Evolutionary conservation across 2,113 vertebrate species (phyloP).

Genomic region (Cisticola juncidis): DNA sequence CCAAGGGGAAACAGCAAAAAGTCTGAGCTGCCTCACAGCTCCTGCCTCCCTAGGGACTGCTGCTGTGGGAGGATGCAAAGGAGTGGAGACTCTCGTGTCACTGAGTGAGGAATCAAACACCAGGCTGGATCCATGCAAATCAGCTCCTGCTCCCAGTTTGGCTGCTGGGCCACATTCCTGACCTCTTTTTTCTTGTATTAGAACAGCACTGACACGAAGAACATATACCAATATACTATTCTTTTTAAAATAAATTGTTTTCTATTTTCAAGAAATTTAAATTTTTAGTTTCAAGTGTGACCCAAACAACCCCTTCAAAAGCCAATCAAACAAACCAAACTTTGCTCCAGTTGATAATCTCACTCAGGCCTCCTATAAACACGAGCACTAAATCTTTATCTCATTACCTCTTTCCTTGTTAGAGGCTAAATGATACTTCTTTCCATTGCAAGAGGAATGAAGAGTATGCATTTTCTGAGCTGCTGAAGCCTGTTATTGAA

Average conservation of each 20-base stretch:
- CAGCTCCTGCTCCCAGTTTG: neutral
- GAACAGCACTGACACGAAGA: neutral
- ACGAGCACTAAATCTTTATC: slow-evolving; percentile 63
- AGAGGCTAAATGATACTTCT: slow-evolving; percentile 67
- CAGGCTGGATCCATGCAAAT: neutral
- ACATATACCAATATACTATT: neutral
- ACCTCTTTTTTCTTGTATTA: neutral
- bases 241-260: neutral
- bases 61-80: neutral
- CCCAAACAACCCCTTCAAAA: neutral
- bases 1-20: neutral
- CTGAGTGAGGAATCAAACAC: neutral
- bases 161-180: neutral
- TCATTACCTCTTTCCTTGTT: slow-evolving; percentile 69
- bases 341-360: neutral
- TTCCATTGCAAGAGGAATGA: slow-evolving; percentile 70
- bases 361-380: slow-evolving; percentile 23
- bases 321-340: neutral
- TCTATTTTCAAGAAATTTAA: neutral
- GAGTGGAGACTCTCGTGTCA: neutral
- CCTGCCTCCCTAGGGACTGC: neutral
- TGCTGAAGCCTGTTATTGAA: slow-evolving; percentile 83
- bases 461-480: slow-evolving; percentile 77
- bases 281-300: neutral
- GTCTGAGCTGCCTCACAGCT: neutral